Conservation (phyloP, 1,140 invertebrate species). For the Gryon sp. region DNA sequence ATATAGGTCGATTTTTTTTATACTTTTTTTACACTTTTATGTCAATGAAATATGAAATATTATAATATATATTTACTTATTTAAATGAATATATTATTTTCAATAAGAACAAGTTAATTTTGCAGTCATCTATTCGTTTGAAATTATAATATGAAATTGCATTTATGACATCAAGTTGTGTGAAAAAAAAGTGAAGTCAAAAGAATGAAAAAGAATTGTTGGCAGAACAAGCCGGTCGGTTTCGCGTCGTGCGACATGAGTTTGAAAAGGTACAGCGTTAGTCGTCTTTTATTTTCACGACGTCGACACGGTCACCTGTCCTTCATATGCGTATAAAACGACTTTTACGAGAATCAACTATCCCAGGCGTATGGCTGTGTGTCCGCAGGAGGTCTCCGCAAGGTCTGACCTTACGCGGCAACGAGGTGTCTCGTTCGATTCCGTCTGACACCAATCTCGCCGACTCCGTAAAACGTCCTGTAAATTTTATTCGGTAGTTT, state of each 20-base stretch:
- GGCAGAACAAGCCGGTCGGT: constrained; percentile 20
- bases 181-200: constrained; percentile 10
- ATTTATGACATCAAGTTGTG: too few species aligned
- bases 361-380: constrained; percentile 59
- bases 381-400: constrained; percentile 76
- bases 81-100: too few species aligned
- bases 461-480: constrained; percentile 76
- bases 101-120: too few species aligned
- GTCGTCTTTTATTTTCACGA: constrained; percentile 57
- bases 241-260: constrained; percentile 41
- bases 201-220: constrained; percentile 34
- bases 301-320: constrained; percentile 74
- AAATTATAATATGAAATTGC: too few species aligned
- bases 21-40: neutral
- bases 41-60: too few species aligned
- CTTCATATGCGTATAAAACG: constrained; percentile 72
- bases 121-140: too few species aligned
- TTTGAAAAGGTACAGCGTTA: constrained; percentile 37
- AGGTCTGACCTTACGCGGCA: constrained; percentile 68
- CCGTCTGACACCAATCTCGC: constrained; percentile 73
- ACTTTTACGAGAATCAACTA: constrained; percentile 76
- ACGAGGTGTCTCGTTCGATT: constrained; percentile 76
- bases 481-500: constrained; percentile 77
- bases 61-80: too few species aligned
- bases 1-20: too few species aligned